These are phyloP conservation scores for Cryptotis parvus DNA, from an alignment of 2,113 vertebrate genomes.

Conservation along the genomic window DNA sequence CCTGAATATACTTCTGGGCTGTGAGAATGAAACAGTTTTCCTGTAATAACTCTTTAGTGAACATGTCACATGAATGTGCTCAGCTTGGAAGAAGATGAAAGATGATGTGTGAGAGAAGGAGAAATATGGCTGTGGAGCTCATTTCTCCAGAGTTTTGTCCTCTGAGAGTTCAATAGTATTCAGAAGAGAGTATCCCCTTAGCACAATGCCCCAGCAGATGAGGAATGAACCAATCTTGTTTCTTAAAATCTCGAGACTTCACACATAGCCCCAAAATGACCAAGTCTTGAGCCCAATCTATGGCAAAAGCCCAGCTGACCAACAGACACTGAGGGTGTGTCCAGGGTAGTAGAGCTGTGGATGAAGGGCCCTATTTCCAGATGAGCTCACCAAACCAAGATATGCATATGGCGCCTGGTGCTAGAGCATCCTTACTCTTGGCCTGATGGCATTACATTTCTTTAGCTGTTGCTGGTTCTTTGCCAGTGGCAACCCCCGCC, in stretches of 20 bases:
- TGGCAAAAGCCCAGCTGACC: slow-evolving; percentile 45
- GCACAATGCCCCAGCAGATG: neutral
- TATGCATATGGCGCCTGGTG: slow-evolving; percentile 10
- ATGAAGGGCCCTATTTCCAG: neutral
- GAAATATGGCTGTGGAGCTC: neutral
- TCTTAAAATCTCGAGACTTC: slow-evolving; percentile 28
- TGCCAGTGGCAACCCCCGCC: neutral
- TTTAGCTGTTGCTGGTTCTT: slow-evolving; percentile 58
- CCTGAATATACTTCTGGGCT: neutral
- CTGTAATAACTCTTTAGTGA: slow-evolving; percentile 66
- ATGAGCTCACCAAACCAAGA: slow-evolving; percentile 5
- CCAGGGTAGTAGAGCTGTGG: too few species aligned
- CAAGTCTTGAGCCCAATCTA: neutral
- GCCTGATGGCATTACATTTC: slow-evolving; percentile 53
- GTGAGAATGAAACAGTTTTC: slow-evolving; percentile 38
- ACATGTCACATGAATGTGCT: neutral
- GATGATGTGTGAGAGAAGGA: neutral
- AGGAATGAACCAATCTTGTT: neutral
- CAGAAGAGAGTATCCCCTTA: neutral
- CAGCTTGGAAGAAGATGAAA: slow-evolving; percentile 53
- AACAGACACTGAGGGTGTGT: neutral
- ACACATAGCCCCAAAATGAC: slow-evolving; percentile 32
- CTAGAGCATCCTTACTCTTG: slow-evolving; percentile 46
- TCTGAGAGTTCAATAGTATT: neutral
- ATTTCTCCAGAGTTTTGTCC: neutral